Evolutionary conservation across 2,888 invertebrate genomes (phyloP).

Genomic region (Erannis defoliaria): DNA sequence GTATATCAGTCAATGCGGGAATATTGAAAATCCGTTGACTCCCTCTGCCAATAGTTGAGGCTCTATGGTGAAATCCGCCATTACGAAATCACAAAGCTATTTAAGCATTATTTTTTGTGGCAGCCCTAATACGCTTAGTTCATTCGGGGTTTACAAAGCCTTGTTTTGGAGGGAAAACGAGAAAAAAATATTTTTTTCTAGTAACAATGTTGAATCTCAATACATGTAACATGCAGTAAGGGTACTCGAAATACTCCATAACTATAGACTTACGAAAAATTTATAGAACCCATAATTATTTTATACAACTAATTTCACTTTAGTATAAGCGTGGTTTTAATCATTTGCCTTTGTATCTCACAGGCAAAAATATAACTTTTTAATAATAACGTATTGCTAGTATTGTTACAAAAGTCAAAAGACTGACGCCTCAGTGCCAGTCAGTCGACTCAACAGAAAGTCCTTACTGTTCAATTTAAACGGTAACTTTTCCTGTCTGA

Average conservation of each 20-base stretch:
- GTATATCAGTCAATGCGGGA: constrained; percentile 10
- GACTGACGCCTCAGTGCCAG: too few relatives aligned
- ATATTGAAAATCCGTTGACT: constrained; percentile 24
- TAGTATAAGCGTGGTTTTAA: too few relatives aligned
- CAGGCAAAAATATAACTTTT: too few relatives aligned
- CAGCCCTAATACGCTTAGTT: constrained; percentile 59
- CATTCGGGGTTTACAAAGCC: constrained; percentile 57
- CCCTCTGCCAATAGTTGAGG: constrained; percentile 13
- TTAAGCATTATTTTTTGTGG: constrained; percentile 36
- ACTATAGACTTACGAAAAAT: background rate
- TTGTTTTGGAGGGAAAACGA: constrained; percentile 56
- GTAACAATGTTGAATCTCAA: constrained; percentile 24
- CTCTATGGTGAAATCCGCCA: constrained; percentile 21
- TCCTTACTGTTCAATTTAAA: constrained; percentile 13
- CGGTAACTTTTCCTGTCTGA: constrained; percentile 31
- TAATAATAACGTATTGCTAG: too few relatives aligned
- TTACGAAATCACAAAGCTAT: constrained; percentile 38
- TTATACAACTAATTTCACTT: too few relatives aligned
- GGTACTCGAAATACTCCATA: background rate
- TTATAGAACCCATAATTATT: background rate
- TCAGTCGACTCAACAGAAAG: too few relatives aligned
- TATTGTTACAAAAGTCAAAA: too few relatives aligned
- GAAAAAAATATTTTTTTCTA: constrained; percentile 50
- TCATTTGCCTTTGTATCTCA: too few relatives aligned
- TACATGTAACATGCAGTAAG: constrained; percentile 14